Base-by-base conservation (phyloP, 2,888 invertebrate genomes). In the Tigriopus californicus region DNA sequence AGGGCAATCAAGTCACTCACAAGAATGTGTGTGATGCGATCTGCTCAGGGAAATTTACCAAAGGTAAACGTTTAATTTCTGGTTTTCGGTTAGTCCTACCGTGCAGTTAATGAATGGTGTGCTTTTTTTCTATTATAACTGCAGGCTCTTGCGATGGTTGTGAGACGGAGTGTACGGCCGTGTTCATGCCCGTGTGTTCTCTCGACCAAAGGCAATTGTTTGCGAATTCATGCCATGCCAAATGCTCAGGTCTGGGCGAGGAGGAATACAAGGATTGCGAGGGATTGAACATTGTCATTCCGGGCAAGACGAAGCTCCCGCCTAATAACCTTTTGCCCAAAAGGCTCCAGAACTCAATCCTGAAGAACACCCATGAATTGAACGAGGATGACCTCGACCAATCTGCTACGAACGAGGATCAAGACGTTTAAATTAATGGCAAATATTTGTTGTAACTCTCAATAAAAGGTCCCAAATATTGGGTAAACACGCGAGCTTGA, bases 121-220 rank as follows among this genome's bases (percentile, higher is more conserved):
- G 25, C 11, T 20, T 33, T 8, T 52, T 22, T 25, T 6, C 1
- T 25, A n/a, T n/a, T 18, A 22, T 52, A 8, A 12, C 20, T 20
- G 13, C 13, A n/a, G 52, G 52, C 1, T 52, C 52, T n/a, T 52
- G 52, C 52, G 22, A 24, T 8, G 52, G 52, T 24, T 52, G 52
- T 52, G 52, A 52, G 33, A 52, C 15, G 24, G 18, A 24, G 25
- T 52, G 52, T n/a, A 13, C 52, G 15, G 25, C 52, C 10, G 5
- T 52, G 11, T 52, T 52, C 24, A 25, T 52, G 12, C 52, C 52
- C 22, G 52, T 52, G 15, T 52, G 52, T n/a, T 52, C 52, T 20
- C 24, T 33, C 1, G 10, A 24, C 46, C 47, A 47, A 47, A 33
- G 33, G 33, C 15, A 15, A 15, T 25, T 52, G 10, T 52, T 25